Percentiles rank a stretch among this genome's conserved stretches.
phyloP scores from a whole-genome alignment of 2,888 invertebrate genomes.

The Trissolcus japonicus region DNA sequence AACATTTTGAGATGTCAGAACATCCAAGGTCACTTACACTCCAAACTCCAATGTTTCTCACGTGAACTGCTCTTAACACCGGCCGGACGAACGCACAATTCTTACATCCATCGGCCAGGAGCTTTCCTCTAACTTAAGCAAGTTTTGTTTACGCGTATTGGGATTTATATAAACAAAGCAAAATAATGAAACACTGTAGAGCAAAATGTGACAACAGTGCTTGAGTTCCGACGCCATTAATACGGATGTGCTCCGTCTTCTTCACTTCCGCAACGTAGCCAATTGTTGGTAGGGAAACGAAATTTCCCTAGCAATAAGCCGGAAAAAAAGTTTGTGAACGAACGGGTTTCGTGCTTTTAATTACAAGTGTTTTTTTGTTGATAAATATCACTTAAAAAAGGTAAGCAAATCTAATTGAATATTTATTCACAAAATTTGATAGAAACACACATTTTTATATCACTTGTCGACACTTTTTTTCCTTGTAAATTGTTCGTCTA shows the following conservation, averaged over 20 bases:
- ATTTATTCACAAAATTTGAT: no score
- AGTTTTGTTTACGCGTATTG: slow-evolving; percentile 53
- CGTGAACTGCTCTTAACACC: slow-evolving; percentile 49
- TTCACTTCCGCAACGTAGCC: slow-evolving; percentile 37
- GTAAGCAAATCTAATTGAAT: no score
- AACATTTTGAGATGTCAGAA: slow-evolving; percentile 67
- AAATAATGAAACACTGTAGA: slow-evolving; percentile 76
- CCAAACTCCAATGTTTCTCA: slow-evolving; percentile 62
- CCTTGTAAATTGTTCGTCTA: no score
- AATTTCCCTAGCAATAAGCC: no score
- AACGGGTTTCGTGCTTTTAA: no score
- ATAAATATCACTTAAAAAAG: no score
- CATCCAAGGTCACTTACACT: slow-evolving; percentile 73
- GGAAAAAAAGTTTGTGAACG: no score
- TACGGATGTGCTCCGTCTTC: slow-evolving; percentile 66
- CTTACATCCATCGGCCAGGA: slow-evolving; percentile 52
- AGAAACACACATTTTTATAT: no score
- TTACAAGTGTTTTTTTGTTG: no score
- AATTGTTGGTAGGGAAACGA: slow-evolving; percentile 12
- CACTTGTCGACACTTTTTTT: no score
- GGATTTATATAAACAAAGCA: slow-evolving; percentile 71
- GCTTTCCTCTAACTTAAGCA: slow-evolving; percentile 26
- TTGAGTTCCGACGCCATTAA: slow-evolving; percentile 72
- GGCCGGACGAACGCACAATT: slow-evolving; percentile 31
- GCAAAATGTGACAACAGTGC: slow-evolving; percentile 76